These are phyloP conservation scores for Marasmarcha lunaedactyla DNA, from an alignment of 2,888 invertebrate species.

Conservation along the genomic window DNA sequence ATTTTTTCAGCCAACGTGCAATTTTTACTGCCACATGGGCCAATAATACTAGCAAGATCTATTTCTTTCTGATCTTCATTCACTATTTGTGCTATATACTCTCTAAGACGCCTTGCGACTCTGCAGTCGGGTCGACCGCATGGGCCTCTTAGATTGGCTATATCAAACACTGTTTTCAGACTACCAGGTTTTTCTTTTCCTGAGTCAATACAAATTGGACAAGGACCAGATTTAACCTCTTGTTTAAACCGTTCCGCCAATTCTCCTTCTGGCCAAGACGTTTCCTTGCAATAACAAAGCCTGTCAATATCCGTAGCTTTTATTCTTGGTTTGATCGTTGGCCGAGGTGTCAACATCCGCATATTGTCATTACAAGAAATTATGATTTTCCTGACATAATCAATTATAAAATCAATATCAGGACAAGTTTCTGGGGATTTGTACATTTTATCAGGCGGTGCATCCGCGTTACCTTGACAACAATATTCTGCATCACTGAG, in stretches of 20 bases:
- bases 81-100: constrained; percentile 48
- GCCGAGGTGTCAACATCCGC: constrained; percentile 56
- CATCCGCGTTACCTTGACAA: constrained; percentile 46
- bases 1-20: constrained; percentile 50
- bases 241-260: constrained; percentile 45
- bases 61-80: constrained; percentile 47
- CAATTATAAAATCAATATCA: constrained; percentile 45
- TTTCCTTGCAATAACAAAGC: constrained; percentile 51
- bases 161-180: constrained; percentile 33
- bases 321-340: constrained; percentile 43
- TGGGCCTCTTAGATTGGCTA: constrained; percentile 54
- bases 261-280: constrained; percentile 41
- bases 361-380: constrained; percentile 59
- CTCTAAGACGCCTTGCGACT: constrained; percentile 49
- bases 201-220: constrained; percentile 41
- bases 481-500: constrained; percentile 50
- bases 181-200: constrained; percentile 19
- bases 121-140: constrained; percentile 54
- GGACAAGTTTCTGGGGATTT: constrained; percentile 50
- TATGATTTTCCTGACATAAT: constrained; percentile 53
- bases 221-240: constrained; percentile 37
- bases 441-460: constrained; percentile 46
- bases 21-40: constrained; percentile 54
- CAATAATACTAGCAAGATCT: constrained; percentile 39
- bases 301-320: constrained; percentile 58